Evolutionary conservation across 2,113 vertebrate species (phyloP).

Genomic region (Myotis davidii): DNA sequence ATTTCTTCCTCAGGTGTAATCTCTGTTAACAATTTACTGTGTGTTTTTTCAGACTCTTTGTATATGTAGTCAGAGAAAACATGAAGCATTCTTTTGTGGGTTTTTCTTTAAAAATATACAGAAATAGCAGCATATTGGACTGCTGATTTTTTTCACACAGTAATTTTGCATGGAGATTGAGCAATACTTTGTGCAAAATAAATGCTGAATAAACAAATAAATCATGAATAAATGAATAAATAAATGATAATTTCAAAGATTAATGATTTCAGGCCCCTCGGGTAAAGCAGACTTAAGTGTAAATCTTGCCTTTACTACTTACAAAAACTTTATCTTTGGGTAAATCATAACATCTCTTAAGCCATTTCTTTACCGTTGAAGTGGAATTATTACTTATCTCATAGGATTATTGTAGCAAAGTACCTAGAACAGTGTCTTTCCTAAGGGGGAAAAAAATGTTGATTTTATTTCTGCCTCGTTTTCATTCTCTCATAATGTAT

Average conservation of each 20-base stretch:
- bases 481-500: neutral
- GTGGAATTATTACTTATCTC: neutral
- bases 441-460: neutral
- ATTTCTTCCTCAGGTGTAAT: slow-evolving; percentile 23
- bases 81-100: neutral
- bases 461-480: neutral
- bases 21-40: neutral
- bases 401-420: neutral
- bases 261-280: neutral
- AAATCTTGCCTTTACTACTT: neutral
- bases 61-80: slow-evolving; percentile 18
- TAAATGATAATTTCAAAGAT: slow-evolving; percentile 24
- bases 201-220: neutral
- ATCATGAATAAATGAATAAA: neutral
- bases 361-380: neutral
- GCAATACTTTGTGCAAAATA: neutral
- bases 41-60: neutral
- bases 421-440: neutral
- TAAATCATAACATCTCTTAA: neutral
- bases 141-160: neutral
- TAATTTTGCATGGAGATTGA: slow-evolving; percentile 16
- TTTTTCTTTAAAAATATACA: neutral
- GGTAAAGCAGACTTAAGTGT: neutral
- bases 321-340: neutral
- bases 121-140: neutral